These are phyloP conservation scores for Eupsittula cactorum DNA, from an alignment of 2,113 vertebrate species.

Conservation along the genomic window DNA sequence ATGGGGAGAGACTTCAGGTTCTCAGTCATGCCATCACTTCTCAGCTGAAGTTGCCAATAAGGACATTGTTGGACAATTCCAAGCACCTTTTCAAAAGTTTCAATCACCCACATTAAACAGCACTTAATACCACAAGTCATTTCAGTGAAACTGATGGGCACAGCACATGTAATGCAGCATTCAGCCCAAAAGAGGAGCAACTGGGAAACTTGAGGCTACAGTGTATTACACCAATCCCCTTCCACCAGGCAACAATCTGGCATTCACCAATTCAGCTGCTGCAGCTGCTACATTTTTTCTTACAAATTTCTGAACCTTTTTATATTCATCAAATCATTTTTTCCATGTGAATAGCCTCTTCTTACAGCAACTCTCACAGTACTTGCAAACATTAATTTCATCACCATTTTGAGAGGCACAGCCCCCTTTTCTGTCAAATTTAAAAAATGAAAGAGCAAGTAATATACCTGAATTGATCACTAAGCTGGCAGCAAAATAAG, in stretches of 20 bases:
- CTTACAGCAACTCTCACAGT: not conserved
- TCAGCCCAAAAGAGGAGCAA: not conserved
- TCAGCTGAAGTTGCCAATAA: not conserved
- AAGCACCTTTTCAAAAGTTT: not conserved
- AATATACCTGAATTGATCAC: not conserved
- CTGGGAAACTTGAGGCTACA: not conserved
- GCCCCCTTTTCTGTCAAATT: not conserved
- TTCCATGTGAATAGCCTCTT: not conserved
- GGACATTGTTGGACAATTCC: not conserved
- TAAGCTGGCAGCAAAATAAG: not conserved
- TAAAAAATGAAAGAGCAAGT: not conserved
- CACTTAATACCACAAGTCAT: not conserved
- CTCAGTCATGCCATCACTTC: not conserved
- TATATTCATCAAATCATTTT: not conserved
- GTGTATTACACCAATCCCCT: not conserved
- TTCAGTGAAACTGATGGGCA: not conserved
- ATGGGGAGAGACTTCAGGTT: not conserved
- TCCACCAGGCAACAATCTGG: not conserved
- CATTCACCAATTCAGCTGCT: not conserved
- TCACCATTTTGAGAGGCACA: not conserved
- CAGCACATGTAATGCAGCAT: accelerated
- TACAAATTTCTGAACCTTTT: not conserved
- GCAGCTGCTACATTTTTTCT: not conserved
- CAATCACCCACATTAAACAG: not conserved
- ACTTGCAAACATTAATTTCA: not conserved